Base-by-base conservation (phyloP, 2,113 vertebrate species). In the Salvelinus fontinalis region DNA sequence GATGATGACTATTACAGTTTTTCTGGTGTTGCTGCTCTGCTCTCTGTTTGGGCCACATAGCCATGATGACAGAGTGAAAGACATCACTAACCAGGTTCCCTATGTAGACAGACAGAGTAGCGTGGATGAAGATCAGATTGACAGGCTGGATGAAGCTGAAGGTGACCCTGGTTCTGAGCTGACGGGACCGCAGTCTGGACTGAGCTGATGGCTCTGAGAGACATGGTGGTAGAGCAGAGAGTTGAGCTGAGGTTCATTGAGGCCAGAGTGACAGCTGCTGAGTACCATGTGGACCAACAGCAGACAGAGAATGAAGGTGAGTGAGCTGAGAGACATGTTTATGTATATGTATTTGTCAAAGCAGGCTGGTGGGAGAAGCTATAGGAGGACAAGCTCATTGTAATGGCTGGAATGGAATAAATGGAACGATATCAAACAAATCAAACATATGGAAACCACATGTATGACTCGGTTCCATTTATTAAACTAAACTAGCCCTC, bases 151-250 rank as follows among this genome's bases (percentile, higher is more conserved):
- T 20, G 74, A 68, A 39, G 54, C 26, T 71, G 57, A 77, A 44
- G 27, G 54, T 27, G 54, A 73, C 8, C 14, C 24, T 16, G 31
- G 31, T 22, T 16, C 31, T 29, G 22, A n/a, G 26, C 39, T n/a
- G 27, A 62, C 20, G 18, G 16, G 9, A 26, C 60, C 3, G 77
- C 77, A n/a, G 74, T 85, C 70, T 75, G 67, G 76, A 60, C n/a
- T 20, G 81, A 84, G 59, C 62, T 82, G 66, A 77, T 11, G 57
- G 3, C 26, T 48, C 75, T 85, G 60, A 79, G 76, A 80, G 77
- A 85, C 57, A 67, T 77, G 62, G 67, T 79, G 24, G 7, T 72
- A 60, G 62, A 70, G 71, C 75, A 83, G 66, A 74, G 6, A 62
- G 51, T 57, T 2, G 74, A 80, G 24, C 67, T 86, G 14, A 75